A percentile compares a stretch with the other conserved stretches of the same genome.
These are phyloP conservation scores for Drosophila ficusphila DNA, from an alignment of 1,140 invertebrate genomes.

Conservation along the genomic window DNA sequence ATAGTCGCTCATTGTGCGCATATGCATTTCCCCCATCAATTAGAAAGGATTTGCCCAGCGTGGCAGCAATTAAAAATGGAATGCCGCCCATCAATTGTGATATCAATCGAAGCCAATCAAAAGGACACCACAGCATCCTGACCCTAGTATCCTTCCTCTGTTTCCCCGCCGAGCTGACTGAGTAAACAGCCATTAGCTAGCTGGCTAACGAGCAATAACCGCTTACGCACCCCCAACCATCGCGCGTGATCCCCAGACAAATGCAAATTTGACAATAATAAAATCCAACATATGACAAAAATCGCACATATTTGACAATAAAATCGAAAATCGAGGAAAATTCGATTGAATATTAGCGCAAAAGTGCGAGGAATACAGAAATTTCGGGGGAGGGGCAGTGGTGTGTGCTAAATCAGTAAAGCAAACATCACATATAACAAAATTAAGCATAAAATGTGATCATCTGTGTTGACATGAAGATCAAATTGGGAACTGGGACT, in stretches of 20 bases:
- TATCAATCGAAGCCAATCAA: slow-evolving; percentile 55
- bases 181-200: slow-evolving; percentile 61
- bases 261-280: slow-evolving; percentile 80
- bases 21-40: slow-evolving; percentile 9
- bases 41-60: slow-evolving; percentile 33
- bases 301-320: slow-evolving; percentile 80
- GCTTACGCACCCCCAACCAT: slow-evolving; percentile 21
- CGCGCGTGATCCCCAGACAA: slow-evolving; percentile 20
- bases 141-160: background rate
- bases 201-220: slow-evolving; percentile 66
- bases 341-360: slow-evolving; percentile 54
- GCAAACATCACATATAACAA: slow-evolving; percentile 65
- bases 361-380: slow-evolving; percentile 26
- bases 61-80: slow-evolving; percentile 54
- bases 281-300: slow-evolving; percentile 81
- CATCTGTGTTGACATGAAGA: slow-evolving; percentile 84
- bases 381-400: slow-evolving; percentile 8
- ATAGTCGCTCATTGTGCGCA: background rate
- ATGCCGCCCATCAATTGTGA: slow-evolving; percentile 59
- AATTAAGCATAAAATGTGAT: slow-evolving; percentile 84
- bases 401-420: slow-evolving; percentile 62
- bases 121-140: slow-evolving; percentile 36
- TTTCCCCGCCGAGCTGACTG: background rate
- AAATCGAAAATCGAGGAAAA: slow-evolving; percentile 65
- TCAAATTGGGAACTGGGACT: slow-evolving; percentile 50